Evolutionary conservation across 2,113 vertebrate species (phyloP).

Genomic region (Pangasianodon gigas): DNA sequence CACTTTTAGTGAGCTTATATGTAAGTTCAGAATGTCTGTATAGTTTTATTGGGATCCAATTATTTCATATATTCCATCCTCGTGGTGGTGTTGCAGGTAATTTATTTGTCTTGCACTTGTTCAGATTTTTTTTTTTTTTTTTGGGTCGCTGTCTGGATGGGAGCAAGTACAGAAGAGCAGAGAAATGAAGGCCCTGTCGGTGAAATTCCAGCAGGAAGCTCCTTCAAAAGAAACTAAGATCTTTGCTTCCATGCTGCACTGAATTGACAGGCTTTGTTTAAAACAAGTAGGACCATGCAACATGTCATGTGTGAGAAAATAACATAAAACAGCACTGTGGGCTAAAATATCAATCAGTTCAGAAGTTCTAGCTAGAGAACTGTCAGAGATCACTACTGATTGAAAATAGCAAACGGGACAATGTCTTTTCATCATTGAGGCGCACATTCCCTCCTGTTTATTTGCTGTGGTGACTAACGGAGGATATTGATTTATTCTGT

Average conservation of each 20-base stretch:
- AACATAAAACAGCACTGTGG: constrained; percentile 41
- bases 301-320: constrained; percentile 22
- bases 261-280: constrained; percentile 38
- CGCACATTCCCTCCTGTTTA: constrained; percentile 6
- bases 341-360: constrained; percentile 40
- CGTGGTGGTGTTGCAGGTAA: background rate
- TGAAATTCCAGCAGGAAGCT: constrained; percentile 23
- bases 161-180: background rate
- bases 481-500: constrained; percentile 24
- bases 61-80: background rate
- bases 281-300: constrained; percentile 30
- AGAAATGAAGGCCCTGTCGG: background rate
- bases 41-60: background rate
- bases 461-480: constrained; percentile 26
- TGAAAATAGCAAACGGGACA: constrained; percentile 32
- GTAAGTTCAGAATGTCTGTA: background rate
- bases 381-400: constrained; percentile 42
- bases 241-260: constrained; percentile 16
- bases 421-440: constrained; percentile 44
- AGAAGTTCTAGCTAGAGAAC: constrained; percentile 23
- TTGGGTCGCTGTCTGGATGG: constrained; percentile 1
- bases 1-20: background rate
- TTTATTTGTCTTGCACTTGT: constrained; percentile 5
- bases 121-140: background rate
- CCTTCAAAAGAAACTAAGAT: constrained; percentile 37